Conservation (phyloP, 2,797 vertebrate species). For the Rhinogobio ventralis region DNA sequence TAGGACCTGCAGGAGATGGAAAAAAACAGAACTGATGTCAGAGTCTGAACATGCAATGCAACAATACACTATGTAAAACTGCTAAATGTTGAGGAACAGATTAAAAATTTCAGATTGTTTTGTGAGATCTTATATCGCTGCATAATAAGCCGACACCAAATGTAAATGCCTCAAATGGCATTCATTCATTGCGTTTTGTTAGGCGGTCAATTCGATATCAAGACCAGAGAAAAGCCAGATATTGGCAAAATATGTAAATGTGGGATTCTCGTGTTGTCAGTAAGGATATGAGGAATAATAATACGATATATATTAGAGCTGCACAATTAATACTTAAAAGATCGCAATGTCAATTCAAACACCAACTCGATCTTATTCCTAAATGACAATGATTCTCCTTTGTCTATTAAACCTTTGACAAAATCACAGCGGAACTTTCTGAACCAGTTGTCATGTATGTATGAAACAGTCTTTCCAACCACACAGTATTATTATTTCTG, state of each 20-base stretch:
- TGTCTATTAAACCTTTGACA: background rate
- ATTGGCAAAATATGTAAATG: background rate
- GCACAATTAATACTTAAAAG: background rate
- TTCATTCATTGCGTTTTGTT: background rate
- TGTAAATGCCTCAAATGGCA: background rate
- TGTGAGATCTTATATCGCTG: background rate
- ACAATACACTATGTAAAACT: background rate
- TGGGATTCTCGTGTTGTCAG: background rate
- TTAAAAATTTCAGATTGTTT: background rate
- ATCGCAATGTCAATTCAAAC: background rate
- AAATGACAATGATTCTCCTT: background rate
- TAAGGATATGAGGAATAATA: background rate
- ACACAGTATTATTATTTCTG: background rate
- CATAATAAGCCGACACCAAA: background rate
- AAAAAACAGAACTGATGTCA: background rate
- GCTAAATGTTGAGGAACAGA: background rate
- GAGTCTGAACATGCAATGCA: background rate
- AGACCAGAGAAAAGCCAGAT: background rate
- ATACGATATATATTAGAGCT: background rate
- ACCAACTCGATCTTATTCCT: background rate
- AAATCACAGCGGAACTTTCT: background rate
- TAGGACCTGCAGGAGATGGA: constrained; percentile 78
- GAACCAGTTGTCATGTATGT: background rate
- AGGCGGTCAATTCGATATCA: background rate
- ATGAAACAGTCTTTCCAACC: background rate